Evolutionary conservation across 37 sponge, comb jelly and placozoan species (phyloP).

Genomic region (Spongilla lacustris): DNA sequence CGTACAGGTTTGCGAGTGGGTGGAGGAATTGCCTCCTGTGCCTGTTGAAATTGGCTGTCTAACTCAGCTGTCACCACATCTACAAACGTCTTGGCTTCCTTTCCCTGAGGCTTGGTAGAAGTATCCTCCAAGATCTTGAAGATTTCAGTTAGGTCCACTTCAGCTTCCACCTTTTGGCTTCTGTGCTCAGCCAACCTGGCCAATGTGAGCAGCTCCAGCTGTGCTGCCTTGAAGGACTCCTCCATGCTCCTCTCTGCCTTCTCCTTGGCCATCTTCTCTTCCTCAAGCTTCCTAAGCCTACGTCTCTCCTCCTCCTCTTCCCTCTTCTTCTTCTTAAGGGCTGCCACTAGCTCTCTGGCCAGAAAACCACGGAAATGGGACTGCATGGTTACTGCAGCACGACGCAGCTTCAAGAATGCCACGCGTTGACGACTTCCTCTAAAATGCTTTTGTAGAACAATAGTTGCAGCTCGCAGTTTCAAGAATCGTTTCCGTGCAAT

Average conservation of each 20-base stretch:
- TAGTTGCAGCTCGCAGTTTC: slow-evolving; percentile 33
- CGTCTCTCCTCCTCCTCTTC: slow-evolving; percentile 74
- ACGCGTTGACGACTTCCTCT: slow-evolving; percentile 71
- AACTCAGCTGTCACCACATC: slow-evolving; percentile 58
- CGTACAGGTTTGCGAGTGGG: slow-evolving; percentile 44
- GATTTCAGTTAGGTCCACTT: slow-evolving; percentile 86
- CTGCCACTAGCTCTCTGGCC: slow-evolving; percentile 83
- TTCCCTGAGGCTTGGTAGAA: slow-evolving; percentile 57
- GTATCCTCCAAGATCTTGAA: slow-evolving; percentile 74
- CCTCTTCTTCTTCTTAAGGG: slow-evolving; percentile 63
- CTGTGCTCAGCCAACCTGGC: slow-evolving; percentile 87
- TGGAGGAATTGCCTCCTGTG: slow-evolving; percentile 51
- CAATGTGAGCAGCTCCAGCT: slow-evolving; percentile 87
- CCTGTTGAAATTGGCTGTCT: slow-evolving; percentile 66
- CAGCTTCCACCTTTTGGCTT: slow-evolving; percentile 46
- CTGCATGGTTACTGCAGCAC: slow-evolving; percentile 85
- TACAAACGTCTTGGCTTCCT: slow-evolving; percentile 62
- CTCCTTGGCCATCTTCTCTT: slow-evolving; percentile 67
- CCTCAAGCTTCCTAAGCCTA: slow-evolving; percentile 60
- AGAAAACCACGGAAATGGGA: slow-evolving; percentile 84
- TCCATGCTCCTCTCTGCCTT: slow-evolving; percentile 64
- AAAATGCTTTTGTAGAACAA: slow-evolving; percentile 77
- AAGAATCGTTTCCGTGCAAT: slow-evolving; percentile 49
- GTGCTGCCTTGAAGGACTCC: slow-evolving; percentile 78
- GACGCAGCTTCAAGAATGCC: slow-evolving; percentile 59